A percentile compares a stretch with the other conserved stretches of the same genome.
Evolutionary conservation across 2,797 vertebrate species (phyloP).

Genomic region (Eospalax fontanierii): DNA sequence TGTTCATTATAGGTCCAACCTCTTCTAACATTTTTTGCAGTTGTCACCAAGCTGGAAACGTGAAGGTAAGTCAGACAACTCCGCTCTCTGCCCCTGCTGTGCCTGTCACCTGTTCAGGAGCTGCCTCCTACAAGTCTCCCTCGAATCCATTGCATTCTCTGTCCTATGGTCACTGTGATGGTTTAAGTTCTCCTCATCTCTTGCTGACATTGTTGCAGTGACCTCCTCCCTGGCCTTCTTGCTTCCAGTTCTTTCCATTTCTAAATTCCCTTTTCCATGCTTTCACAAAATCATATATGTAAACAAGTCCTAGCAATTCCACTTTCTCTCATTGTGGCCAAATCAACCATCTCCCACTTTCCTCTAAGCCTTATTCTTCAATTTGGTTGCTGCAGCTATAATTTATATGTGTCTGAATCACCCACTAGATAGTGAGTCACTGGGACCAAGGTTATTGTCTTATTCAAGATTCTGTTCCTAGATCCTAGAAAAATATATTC

Average conservation of each 20-base stretch:
- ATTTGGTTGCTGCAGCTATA: constrained; percentile 13
- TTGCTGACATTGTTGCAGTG: constrained; percentile 7
- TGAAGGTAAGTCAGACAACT: background rate
- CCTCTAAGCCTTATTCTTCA: constrained; percentile 18
- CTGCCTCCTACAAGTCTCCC: background rate
- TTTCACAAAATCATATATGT: background rate
- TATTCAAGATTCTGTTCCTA: constrained; percentile 55
- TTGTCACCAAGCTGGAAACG: background rate
- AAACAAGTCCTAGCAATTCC: background rate
- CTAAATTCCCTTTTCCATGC: background rate
- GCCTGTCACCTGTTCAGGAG: background rate
- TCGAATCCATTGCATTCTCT: background rate
- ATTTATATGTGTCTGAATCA: constrained; percentile 7
- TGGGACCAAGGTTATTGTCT: constrained; percentile 26
- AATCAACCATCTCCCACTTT: background rate
- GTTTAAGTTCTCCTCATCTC: background rate
- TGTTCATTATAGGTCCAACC: background rate
- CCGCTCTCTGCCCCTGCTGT: background rate
- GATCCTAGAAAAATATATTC: background rate
- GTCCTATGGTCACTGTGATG: background rate
- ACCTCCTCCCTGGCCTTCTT: background rate
- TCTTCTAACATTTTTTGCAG: background rate
- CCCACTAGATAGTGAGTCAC: background rate
- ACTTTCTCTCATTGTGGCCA: background rate
- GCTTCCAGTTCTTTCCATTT: background rate